These are phyloP conservation scores for Seriola dumerili DNA, from an alignment of 2,113 vertebrate species.

Conservation along the genomic window DNA sequence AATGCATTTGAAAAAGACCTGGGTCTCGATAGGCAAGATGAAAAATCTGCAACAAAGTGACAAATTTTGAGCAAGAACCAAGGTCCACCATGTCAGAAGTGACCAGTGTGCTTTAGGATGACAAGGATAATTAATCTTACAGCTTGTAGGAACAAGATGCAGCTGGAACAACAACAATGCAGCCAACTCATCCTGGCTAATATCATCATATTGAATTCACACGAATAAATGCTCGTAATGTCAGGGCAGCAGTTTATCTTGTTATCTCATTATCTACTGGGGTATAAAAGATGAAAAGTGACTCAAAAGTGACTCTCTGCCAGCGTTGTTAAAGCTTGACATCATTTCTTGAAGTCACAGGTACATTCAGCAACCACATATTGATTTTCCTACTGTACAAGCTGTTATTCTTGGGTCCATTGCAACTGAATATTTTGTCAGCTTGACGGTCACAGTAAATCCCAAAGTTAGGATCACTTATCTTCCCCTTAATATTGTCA, in stretches of 20 bases:
- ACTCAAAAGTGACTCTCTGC: no score
- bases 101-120: neutral
- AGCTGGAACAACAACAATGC: slow-evolving; percentile 26
- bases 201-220: slow-evolving; percentile 36
- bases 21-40: neutral
- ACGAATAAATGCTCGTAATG: slow-evolving; percentile 18
- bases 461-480: slow-evolving; percentile 5
- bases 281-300: neutral
- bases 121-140: neutral
- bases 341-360: neutral
- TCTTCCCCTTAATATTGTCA: slow-evolving; percentile 13
- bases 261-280: slow-evolving; percentile 6
- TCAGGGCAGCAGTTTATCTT: neutral
- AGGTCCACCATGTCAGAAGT: neutral
- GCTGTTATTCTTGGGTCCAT: neutral
- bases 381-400: slow-evolving; percentile 16
- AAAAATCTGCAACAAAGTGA: neutral
- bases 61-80: neutral
- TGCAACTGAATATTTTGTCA: no score
- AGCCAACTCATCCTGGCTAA: slow-evolving; percentile 22
- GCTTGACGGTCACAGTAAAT: slow-evolving; percentile 9
- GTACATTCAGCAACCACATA: slow-evolving; percentile 3
- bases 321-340: slow-evolving; percentile 3
- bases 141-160: slow-evolving; percentile 3
- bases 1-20: neutral